Evolutionary conservation across 2,113 vertebrate genomes (phyloP), one percentile per base, ranked within the genome.

Genomic region (Dipodomys merriami): DNA sequence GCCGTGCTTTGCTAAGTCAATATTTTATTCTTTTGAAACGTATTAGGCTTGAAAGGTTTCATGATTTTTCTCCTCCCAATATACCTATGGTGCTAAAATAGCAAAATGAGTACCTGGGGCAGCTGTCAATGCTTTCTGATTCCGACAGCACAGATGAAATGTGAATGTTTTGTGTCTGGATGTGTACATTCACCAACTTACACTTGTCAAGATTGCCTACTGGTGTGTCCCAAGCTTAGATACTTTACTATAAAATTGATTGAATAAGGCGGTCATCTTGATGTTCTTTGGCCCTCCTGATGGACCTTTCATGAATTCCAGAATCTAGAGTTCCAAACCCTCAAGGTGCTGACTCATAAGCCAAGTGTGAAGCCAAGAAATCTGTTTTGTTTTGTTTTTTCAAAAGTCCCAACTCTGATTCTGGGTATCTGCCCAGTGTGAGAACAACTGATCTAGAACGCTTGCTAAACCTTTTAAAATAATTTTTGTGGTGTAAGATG

Each of bases 11-110:
- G 15, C 30, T 33, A 46, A 71, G 68, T 71, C 13, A 77, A 68
- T 65, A 71, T 60, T 87, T 95, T 86, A 25, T n/a, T 79, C 49
- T 89, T 71, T 20, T 84, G 39, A 76, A 62, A 64, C 82, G 76
- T 84, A 23, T 44, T 92, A 35, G 23, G 35, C 1, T 62, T 73
- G n/a, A 72, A 88, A 65, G 18, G 69, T 71, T 16, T 20, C 65
- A 33, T 29, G 23, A 22, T 64, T 16, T 3, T 19, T n/a, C n/a
- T 57, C 67, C 23, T 71, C 10, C 62, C 9, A 64, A 57, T 57
- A 1, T 83, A 49, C 30, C 7, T 22, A 8, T 20, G 39, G 29
- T 39, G 44, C 33, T 33, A 44, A 71, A 82, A 68, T 19, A 83
- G 53, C 62, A 68, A 72, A 62, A 71, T 13, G 5, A 69, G 35